Percentiles rank a stretch among this genome's conserved stretches.
phyloP scores from a whole-genome alignment of 1,140 invertebrate species.

The Heterodera carotae region DNA sequence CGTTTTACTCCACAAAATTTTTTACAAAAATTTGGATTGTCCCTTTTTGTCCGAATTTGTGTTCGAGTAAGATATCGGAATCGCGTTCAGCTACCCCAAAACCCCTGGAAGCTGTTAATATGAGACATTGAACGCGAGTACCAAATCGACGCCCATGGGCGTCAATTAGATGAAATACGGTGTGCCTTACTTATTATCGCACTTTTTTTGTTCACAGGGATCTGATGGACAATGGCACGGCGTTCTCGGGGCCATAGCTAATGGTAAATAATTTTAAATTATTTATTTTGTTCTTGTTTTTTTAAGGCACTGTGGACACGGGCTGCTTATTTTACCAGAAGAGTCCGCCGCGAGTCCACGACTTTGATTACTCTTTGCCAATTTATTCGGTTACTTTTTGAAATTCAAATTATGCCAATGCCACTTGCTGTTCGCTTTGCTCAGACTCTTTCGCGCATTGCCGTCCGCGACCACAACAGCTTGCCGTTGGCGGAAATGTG shows the following conservation, averaged over 20 bases:
- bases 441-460: constrained; percentile 8
- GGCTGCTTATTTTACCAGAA: constrained; percentile 43
- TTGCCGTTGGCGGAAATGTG: constrained; percentile 5
- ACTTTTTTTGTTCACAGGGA: no score
- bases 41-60: no score
- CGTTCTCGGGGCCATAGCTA: constrained; percentile 42
- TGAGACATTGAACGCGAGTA: no score
- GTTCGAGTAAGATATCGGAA: no score
- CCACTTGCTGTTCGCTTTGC: neutral
- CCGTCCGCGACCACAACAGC: neutral
- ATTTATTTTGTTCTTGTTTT: neutral
- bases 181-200: no score
- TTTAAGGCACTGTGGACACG: constrained; percentile 38
- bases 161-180: no score
- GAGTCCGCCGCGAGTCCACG: constrained; percentile 27
- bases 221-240: constrained; percentile 34
- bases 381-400: constrained; percentile 33
- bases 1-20: no score
- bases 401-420: neutral
- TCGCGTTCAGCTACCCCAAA: no score
- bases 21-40: no score
- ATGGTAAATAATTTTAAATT: neutral
- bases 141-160: no score
- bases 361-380: constrained; percentile 43
- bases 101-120: no score